Evolutionary conservation across 2,797 vertebrate genomes (phyloP).

Genomic region (Diplodus puntazzo): DNA sequence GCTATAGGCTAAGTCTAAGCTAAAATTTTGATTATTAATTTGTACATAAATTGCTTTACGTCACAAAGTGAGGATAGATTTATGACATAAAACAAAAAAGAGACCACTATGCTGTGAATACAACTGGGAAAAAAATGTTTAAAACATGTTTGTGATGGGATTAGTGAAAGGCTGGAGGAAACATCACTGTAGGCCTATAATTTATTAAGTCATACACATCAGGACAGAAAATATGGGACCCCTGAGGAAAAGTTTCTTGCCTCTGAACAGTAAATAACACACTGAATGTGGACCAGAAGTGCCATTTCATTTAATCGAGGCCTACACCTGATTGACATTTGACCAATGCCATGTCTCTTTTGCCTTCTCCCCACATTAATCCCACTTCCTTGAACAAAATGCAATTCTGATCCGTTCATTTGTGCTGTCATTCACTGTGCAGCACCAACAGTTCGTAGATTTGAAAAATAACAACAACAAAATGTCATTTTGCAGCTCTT

Average conservation of each 20-base stretch:
- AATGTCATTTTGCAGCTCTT: constrained; percentile 75
- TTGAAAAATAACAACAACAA: constrained; percentile 79
- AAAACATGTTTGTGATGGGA: background rate
- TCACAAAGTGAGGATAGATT: constrained; percentile 1
- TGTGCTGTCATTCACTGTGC: constrained; percentile 69
- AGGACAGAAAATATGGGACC: constrained; percentile 32
- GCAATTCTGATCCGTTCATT: constrained; percentile 75
- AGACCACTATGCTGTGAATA: background rate
- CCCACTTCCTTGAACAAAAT: constrained; percentile 71
- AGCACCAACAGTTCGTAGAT: constrained; percentile 64
- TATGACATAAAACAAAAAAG: background rate
- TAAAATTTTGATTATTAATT: background rate
- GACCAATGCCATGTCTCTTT: constrained; percentile 75
- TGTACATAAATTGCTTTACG: background rate
- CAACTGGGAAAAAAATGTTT: constrained; percentile 7
- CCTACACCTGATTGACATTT: constrained; percentile 74
- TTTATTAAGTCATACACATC: constrained; percentile 42
- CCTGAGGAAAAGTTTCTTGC: constrained; percentile 51
- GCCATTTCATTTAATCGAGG: constrained; percentile 68
- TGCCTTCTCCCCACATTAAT: constrained; percentile 75
- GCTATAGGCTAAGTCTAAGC: background rate
- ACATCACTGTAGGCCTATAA: constrained; percentile 33
- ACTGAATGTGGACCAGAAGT: constrained; percentile 49
- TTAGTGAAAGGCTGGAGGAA: constrained; percentile 21
- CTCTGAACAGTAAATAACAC: constrained; percentile 63